Evolutionary conservation across 2,888 invertebrate genomes (phyloP).

Genomic region (Drosophila putrida): DNA sequence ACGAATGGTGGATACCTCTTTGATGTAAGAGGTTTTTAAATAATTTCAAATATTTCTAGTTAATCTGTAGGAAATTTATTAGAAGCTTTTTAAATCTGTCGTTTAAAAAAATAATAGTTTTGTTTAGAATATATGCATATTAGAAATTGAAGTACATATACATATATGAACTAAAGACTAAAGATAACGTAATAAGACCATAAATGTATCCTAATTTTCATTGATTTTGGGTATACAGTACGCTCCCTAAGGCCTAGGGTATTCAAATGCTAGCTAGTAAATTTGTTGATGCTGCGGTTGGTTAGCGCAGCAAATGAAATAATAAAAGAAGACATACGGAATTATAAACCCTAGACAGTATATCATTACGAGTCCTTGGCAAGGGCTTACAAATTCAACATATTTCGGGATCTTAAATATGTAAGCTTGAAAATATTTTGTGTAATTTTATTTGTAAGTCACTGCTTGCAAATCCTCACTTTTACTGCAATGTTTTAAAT

Average conservation of each 20-base stretch:
- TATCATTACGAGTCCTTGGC: neutral
- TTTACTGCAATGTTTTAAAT: neutral
- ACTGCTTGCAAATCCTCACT: neutral
- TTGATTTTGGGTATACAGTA: neutral
- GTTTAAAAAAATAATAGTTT: too few species aligned
- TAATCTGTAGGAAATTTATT: too few species aligned
- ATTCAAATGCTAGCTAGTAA: constrained; percentile 8
- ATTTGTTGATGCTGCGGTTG: constrained; percentile 10
- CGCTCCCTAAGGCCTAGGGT: neutral
- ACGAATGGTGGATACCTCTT: constrained; percentile 12
- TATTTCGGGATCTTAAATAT: neutral
- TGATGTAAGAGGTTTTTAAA: neutral
- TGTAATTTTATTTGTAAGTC: neutral
- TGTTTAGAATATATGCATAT: too few species aligned
- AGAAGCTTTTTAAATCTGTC: too few species aligned
- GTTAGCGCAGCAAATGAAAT: neutral
- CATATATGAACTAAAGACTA: too few species aligned
- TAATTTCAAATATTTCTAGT: too few species aligned
- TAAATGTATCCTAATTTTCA: neutral
- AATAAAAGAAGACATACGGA: neutral
- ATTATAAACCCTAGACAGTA: neutral
- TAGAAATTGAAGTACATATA: too few species aligned
- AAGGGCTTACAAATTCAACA: neutral
- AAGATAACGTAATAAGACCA: too few species aligned
- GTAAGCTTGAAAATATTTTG: constrained; percentile 7